Evolutionary conservation across 2,888 invertebrate genomes (phyloP), one percentile per base, ranked within the genome.

Genomic region (Eilema depressum): DNA sequence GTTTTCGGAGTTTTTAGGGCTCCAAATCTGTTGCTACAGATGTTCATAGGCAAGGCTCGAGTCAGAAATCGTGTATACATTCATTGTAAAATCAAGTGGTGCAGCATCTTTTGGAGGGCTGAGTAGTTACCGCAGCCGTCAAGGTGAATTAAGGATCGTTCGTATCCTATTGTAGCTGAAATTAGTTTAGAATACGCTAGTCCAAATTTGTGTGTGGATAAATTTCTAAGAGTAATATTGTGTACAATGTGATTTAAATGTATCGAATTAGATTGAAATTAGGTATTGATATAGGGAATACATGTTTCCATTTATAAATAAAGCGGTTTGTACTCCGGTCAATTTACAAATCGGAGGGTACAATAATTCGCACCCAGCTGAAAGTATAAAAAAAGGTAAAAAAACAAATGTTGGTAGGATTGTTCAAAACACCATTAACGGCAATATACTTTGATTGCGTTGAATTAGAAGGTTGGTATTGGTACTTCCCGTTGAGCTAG

Each of bases 231-330:
- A 47, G 20, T 47, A 47, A n/a, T 53, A n/a, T n/a, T 53, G 20
- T 20, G 20, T 47, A 20, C 20, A n/a, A 53, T n/a, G 53, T 53
- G 53, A 53, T 53, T 53, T 53, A 53, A 53, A 10, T 47, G 47
- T 53, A 53, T 53, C 53, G 53, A 53, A 53, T 53, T 53, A 53
- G 53, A 53, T 53, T 53, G 53, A 53, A 53, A 53, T 53, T 53
- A 53, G 53, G 53, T n/a, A 53, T 53, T 53, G 53, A 53, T n/a
- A 10, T 53, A 53, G n/a, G 47, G n/a, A 53, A 8, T 53, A n/a
- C 53, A n/a, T n/a, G n/a, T 53, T n/a, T n/a, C n/a, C 8, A 53
- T 53, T 47, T n/a, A n/a, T 47, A 20, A 47, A 47, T 47, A 20
- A 53, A n/a, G 14, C 14, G 14, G 37, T 37, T 37, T 37, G 14